A percentile compares a stretch with the other conserved stretches of the same genome.
Conservation (phyloP, 2,113 vertebrate species). For the Epinephelus fuscoguttatus region DNA sequence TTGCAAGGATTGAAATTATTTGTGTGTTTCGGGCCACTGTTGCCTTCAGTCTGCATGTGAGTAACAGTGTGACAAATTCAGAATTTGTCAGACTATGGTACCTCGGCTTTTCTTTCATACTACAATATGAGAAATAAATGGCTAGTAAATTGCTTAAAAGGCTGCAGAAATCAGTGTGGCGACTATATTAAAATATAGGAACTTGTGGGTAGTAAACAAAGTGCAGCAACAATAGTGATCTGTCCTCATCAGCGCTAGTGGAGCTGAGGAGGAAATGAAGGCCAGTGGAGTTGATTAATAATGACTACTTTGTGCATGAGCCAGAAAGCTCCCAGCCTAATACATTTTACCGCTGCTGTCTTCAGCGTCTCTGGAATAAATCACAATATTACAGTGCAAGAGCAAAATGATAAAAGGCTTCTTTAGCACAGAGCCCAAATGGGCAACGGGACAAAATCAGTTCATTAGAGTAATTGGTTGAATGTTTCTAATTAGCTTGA, state of each 20-base stretch:
- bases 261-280: slow-evolving; percentile 53
- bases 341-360: slow-evolving; percentile 66
- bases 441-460: slow-evolving; percentile 46
- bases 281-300: slow-evolving; percentile 69
- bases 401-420: slow-evolving; percentile 56
- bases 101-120: neutral
- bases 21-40: neutral
- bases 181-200: neutral
- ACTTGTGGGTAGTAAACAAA: slow-evolving; percentile 6
- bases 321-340: slow-evolving; percentile 77
- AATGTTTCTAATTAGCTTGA: slow-evolving; percentile 69
- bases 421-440: slow-evolving; percentile 37
- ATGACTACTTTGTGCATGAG: slow-evolving; percentile 63
- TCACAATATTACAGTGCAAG: slow-evolving; percentile 66
- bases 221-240: neutral
- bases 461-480: slow-evolving; percentile 78
- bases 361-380: slow-evolving; percentile 71
- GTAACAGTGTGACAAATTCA: slow-evolving; percentile 13
- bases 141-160: neutral
- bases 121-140: neutral
- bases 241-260: slow-evolving; percentile 36
- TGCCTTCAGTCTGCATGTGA: slow-evolving; percentile 14
- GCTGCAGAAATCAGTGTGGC: fast-evolving
- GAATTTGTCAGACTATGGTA: neutral
- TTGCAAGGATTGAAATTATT: slow-evolving; percentile 7